Evolutionary conservation across 1,140 invertebrate species (phyloP).

Genomic region (Solenopsis fugax): DNA sequence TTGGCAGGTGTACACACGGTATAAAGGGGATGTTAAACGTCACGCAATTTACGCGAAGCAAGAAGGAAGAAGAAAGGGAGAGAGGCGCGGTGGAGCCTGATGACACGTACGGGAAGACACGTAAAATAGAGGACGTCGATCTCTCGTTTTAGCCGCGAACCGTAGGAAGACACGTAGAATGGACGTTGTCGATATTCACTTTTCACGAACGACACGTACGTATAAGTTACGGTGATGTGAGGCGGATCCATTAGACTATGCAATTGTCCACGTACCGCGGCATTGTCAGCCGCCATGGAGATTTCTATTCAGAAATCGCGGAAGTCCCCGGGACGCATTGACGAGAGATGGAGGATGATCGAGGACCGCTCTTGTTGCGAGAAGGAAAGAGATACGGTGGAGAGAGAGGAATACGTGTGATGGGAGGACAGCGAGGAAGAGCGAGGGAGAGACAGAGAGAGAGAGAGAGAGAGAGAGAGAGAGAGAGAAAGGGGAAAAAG

Average conservation of each 20-base stretch:
- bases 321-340: conserved; percentile 74
- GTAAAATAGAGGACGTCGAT: conserved; percentile 75
- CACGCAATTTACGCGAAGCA: conserved; percentile 53
- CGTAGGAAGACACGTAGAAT: conserved; percentile 75
- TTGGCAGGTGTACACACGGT: conserved; percentile 57
- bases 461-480: not conserved
- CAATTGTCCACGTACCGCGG: conserved; percentile 75
- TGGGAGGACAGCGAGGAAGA: conserved; percentile 6
- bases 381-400: conserved; percentile 72
- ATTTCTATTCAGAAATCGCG: conserved; percentile 77
- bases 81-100: conserved; percentile 68
- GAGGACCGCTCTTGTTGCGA: conserved; percentile 76
- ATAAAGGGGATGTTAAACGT: conserved; percentile 61
- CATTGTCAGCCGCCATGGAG: conserved; percentile 74
- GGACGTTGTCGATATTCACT: conserved; percentile 76
- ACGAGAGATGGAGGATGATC: conserved; percentile 75
- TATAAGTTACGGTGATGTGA: conserved; percentile 77
- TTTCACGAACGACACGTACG: conserved; percentile 77
- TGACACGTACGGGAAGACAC: conserved; percentile 74
- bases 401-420: conserved; percentile 41
- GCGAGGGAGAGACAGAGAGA: not conserved
- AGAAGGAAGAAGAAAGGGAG: conserved; percentile 74
- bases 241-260: conserved; percentile 76
- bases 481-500: not conserved
- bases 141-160: conserved; percentile 71